Conservation (phyloP, 2,113 vertebrate species). For the Neodon shergylaensis region DNA sequence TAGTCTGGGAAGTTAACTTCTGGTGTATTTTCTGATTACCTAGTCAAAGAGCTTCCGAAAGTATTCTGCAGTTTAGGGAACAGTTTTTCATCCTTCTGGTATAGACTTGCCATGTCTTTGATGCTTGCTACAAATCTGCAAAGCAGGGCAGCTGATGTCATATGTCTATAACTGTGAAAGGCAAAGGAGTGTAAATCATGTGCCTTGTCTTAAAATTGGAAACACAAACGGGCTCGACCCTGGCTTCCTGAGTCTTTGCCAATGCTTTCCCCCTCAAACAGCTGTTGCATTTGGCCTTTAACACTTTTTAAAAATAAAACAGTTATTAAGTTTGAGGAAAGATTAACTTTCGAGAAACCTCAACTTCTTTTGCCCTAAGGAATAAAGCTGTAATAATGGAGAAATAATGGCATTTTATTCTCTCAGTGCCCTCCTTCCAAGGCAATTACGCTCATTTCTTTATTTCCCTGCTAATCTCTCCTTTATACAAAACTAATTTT, state of each 20-base stretch:
- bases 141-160: background rate
- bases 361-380: background rate
- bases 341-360: slow-evolving; percentile 41
- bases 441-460: background rate
- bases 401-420: background rate
- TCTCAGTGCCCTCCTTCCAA: background rate
- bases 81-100: background rate
- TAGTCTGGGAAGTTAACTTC: background rate
- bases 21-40: slow-evolving; percentile 11
- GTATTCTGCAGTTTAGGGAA: background rate
- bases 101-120: background rate
- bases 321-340: slow-evolving; percentile 34
- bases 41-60: slow-evolving; percentile 35
- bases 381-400: background rate
- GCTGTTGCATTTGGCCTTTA: background rate
- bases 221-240: background rate
- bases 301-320: background rate
- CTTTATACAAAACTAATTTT: slow-evolving; percentile 36
- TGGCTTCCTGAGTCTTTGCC: background rate
- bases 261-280: background rate
- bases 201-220: background rate
- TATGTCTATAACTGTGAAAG: background rate
- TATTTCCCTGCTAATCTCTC: background rate
- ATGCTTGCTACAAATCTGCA: background rate
- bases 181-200: background rate